A percentile compares a stretch with the other conserved stretches of the same genome.
These are phyloP conservation scores for Caenorhabditis sp. DNA, from an alignment of 2,888 invertebrate genomes.

Conservation along the genomic window DNA sequence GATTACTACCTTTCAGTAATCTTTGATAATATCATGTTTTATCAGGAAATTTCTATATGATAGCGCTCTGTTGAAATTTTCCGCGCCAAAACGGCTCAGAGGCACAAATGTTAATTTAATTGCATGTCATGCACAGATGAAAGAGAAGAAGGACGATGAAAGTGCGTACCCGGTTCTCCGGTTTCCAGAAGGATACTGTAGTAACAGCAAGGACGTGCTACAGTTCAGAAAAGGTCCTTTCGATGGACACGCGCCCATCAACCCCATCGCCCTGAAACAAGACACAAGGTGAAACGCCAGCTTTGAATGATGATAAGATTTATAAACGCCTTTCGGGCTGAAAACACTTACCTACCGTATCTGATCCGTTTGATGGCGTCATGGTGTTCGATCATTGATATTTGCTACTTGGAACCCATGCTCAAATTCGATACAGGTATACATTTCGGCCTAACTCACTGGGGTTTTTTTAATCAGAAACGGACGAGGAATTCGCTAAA, in stretches of 20 bases:
- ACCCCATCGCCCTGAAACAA: conserved; percentile 62
- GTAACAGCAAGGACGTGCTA: conserved; percentile 64
- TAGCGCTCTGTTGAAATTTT: too few species aligned
- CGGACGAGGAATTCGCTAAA: conserved; percentile 59
- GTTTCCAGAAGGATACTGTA: conserved; percentile 74
- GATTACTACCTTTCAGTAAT: too few species aligned
- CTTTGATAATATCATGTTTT: too few species aligned
- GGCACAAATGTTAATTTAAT: too few species aligned
- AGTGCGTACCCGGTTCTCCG: conserved; percentile 67
- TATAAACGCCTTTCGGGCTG: conserved; percentile 66
- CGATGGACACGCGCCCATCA: conserved; percentile 55
- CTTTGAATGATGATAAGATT: too few species aligned
- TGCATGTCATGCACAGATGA: too few species aligned
- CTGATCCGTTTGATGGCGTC: conserved; percentile 62
- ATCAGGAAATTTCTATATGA: too few species aligned
- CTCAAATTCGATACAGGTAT: conserved; percentile 35
- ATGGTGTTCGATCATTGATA: conserved; percentile 58
- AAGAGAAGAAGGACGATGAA: conserved; percentile 15
- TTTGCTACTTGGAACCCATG: conserved; percentile 61
- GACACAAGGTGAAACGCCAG: conserved; percentile 61
- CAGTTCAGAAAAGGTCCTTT: conserved; percentile 68
- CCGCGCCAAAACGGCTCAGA: too few species aligned
- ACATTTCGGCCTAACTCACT: neutral
- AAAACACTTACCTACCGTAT: conserved; percentile 63
- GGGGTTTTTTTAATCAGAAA: conserved; percentile 45